Evolutionary conservation across 2,888 invertebrate genomes (phyloP).

Genomic region (Aphelenchoides bicaudatus): DNA sequence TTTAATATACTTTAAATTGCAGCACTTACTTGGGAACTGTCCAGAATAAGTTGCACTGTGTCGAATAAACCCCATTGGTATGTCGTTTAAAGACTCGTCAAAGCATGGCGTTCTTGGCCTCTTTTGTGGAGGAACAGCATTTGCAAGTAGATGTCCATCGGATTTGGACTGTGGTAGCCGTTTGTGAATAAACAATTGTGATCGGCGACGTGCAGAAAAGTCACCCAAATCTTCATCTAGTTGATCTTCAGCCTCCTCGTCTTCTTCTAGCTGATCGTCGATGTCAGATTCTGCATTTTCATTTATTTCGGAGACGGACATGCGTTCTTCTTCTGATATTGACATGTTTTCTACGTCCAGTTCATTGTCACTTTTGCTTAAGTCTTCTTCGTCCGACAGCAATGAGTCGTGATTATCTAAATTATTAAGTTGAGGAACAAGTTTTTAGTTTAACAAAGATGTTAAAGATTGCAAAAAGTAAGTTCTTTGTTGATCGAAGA

Average conservation of each 20-base stretch:
- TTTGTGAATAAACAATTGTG: constrained; percentile 14
- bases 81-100: not conserved
- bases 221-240: constrained; percentile 3
- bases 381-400: not conserved
- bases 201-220: constrained; percentile 6
- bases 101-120: constrained; percentile 6
- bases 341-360: not conserved
- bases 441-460: no score
- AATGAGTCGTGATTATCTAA: no score
- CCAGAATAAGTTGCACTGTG: constrained; percentile 12
- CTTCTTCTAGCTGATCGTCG: not conserved
- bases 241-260: constrained; percentile 9
- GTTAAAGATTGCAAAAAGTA: no score
- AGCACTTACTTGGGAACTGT: not conserved
- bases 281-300: not conserved
- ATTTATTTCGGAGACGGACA: not conserved
- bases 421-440: no score
- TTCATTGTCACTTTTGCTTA: not conserved
- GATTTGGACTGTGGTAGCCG: constrained; percentile 1
- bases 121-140: not conserved
- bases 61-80: not conserved
- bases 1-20: no score
- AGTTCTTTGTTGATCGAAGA: no score
- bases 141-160: constrained; percentile 1
- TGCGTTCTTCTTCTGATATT: not conserved